Base-by-base conservation (phyloP, 2,888 invertebrate species). In the Macrosiphum euphorbiae region DNA sequence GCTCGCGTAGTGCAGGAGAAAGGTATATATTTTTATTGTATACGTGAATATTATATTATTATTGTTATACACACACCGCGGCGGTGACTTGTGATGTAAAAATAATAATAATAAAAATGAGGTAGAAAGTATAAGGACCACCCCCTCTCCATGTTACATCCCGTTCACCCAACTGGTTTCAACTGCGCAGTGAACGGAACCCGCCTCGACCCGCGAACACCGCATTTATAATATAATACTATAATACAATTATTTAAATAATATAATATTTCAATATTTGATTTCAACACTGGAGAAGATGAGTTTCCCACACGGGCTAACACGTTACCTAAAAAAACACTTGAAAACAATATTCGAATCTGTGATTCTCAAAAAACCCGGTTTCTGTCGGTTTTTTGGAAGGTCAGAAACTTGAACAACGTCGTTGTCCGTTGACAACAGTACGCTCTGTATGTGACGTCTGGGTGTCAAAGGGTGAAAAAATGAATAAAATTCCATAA, bases 121-220 rank as follows among this genome's bases (percentile, higher is more conserved):
- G 55, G 41, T 93, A 93, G 93, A 93, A 93, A 93, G 93, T 90
- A 47, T 47, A 35, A 85, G 50, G n/a, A 87, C 35, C 35, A 20
- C 78, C 85, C 85, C 90, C 90, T 35, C 55, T 58, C 61, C 90
- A 52, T 35, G 61, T 35, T 24, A 85, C 84, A 84, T 52, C 52
- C n/a, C 52, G 16, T 26, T 91, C 84, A 35, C 78, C 58, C 2
- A 91, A 91, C 91, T 85, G 86, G 91, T 91, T 91, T 44, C 86
- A 87, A 92, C 86, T 87, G 61, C 92, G 92, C 85, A 85, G 85
- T 58, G 44, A 50, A 67, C 78, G 67, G 47, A 78, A 88, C 47
- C 61, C 55, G 41, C 61, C 24, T 44, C 61, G 89, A 28, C 58
- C 61, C 88, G 20, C 50, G 88, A 4, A 50, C 52, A 26, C 8